phyloP scores from a whole-genome alignment of 2,797 vertebrate species.

The Poeciliopsis turneri region DNA sequence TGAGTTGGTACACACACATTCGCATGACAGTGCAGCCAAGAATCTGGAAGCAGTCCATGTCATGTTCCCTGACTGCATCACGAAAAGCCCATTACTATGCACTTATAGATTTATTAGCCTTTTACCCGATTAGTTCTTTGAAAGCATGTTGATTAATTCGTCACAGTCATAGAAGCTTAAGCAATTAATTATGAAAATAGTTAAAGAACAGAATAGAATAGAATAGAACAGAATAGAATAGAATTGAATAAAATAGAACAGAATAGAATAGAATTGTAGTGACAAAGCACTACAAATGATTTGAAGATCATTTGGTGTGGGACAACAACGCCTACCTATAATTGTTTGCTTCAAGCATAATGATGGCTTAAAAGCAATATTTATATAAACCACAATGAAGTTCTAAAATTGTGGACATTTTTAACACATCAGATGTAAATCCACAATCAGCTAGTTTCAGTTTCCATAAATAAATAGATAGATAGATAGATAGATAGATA shows the following conservation, averaged over 20 bases:
- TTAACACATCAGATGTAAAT: background rate
- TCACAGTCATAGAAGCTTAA: background rate
- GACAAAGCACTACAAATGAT: too few species aligned
- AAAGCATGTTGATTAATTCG: background rate
- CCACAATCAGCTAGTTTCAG: background rate
- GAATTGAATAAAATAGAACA: slow-evolving; percentile 1
- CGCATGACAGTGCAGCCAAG: slow-evolving; percentile 22
- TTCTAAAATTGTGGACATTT: background rate
- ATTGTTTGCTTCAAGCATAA: background rate
- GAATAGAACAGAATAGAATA: slow-evolving; percentile 1
- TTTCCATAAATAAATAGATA: background rate
- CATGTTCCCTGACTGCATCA: slow-evolving; percentile 12
- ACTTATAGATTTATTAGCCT: background rate
- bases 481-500: too few species aligned
- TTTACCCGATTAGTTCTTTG: slow-evolving; percentile 3
- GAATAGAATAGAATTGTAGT: too few species aligned
- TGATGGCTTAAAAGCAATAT: background rate
- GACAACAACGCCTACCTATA: background rate
- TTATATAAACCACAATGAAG: background rate
- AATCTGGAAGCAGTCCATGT: slow-evolving; percentile 38
- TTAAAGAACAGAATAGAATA: background rate
- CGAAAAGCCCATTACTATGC: background rate
- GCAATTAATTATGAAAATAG: background rate
- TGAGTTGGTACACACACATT: slow-evolving; percentile 22
- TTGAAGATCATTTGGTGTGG: background rate